A percentile compares a stretch with the other conserved stretches of the same genome.
These are phyloP conservation scores for Psittacula derbiana DNA, from an alignment of 2,797 vertebrate genomes.

Conservation along the genomic window DNA sequence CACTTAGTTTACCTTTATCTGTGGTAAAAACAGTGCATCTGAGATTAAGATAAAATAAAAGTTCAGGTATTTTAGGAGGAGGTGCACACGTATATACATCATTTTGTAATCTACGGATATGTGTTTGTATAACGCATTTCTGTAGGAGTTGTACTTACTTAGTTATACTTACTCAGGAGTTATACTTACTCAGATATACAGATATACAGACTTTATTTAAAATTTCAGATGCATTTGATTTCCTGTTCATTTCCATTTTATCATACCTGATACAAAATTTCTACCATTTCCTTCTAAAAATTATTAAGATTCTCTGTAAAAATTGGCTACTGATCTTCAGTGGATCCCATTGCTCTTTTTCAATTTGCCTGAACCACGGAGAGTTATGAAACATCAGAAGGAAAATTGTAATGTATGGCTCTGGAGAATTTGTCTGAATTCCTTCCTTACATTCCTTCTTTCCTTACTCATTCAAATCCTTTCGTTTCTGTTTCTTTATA, in stretches of 20 bases:
- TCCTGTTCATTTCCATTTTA: not conserved
- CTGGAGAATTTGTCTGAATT: conserved; percentile 56
- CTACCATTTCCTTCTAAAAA: not conserved
- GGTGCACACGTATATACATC: fast-evolving
- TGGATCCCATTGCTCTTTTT: not conserved
- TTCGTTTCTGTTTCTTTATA: conserved; percentile 75
- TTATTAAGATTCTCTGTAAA: not conserved
- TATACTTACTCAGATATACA: not conserved
- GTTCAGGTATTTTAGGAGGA: not conserved
- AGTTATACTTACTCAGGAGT: too few relatives aligned
- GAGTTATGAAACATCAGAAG: not conserved
- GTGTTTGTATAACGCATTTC: not conserved
- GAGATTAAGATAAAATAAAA: not conserved
- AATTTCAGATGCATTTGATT: not conserved
- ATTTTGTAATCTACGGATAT: not conserved
- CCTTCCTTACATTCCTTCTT: conserved; percentile 58
- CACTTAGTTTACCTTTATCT: not conserved
- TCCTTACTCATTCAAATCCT: conserved; percentile 60
- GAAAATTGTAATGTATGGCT: conserved; percentile 59
- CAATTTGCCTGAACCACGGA: not conserved
- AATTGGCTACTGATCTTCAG: not conserved
- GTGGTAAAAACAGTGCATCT: not conserved
- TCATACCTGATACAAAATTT: not conserved
- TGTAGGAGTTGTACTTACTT: not conserved
- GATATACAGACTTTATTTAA: not conserved